phyloP scores from a whole-genome alignment of 53 echinoderm and acorn worm genomes.

The Actinopyga echinites region DNA sequence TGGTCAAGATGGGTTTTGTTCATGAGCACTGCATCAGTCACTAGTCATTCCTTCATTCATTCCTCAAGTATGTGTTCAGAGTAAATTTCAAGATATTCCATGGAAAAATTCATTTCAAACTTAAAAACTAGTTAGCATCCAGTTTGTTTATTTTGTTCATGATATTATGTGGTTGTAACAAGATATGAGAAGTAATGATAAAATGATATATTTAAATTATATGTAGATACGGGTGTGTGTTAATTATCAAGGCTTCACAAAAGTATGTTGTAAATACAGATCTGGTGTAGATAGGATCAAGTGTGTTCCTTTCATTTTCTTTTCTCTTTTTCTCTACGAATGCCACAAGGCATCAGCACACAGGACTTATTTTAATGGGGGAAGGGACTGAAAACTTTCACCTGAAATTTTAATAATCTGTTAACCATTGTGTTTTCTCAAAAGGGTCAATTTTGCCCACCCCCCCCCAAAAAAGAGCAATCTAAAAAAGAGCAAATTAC shows the following conservation, averaged over 20 bases:
- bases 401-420: too few species aligned
- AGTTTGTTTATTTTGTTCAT: background rate
- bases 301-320: background rate
- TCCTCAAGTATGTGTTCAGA: background rate
- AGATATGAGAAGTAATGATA: constrained; percentile 5
- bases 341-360: background rate
- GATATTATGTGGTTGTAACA: background rate
- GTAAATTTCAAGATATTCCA: background rate
- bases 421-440: too few species aligned
- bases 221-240: constrained; percentile 42
- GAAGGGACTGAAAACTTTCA: too few species aligned
- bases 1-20: too few species aligned
- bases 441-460: too few species aligned
- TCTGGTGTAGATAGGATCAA: constrained; percentile 21
- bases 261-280: constrained; percentile 45
- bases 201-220: constrained; percentile 15
- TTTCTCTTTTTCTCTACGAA: background rate
- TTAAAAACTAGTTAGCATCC: background rate
- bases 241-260: constrained; percentile 39
- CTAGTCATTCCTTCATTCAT: constrained; percentile 33
- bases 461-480: too few species aligned
- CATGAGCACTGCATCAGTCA: background rate
- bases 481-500: too few species aligned
- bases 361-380: too few species aligned
- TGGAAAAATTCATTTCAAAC: background rate